phyloP scores from a whole-genome alignment of 2,113 vertebrate genomes.

The Lutjanus erythropterus region DNA sequence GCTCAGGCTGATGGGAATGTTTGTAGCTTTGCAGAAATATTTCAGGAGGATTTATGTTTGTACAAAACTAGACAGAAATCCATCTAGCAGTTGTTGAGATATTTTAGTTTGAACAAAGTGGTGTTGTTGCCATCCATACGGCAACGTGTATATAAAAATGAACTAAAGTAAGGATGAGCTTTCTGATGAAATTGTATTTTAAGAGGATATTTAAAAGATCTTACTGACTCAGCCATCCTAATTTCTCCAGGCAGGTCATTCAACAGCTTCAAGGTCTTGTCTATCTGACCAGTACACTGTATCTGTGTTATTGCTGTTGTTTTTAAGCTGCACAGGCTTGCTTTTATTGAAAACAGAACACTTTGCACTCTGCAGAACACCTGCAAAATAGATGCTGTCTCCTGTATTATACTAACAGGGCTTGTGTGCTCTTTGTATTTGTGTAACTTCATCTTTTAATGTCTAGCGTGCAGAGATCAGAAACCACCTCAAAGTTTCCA shows the following conservation, averaged over 20 bases:
- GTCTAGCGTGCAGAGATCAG: constrained; percentile 19
- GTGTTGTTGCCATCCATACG: no score
- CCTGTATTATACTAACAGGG: background rate
- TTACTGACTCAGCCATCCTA: background rate
- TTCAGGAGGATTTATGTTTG: background rate
- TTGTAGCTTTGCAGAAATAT: no score
- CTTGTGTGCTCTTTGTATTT: constrained; percentile 10
- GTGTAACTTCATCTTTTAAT: constrained; percentile 11
- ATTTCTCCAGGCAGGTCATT: background rate
- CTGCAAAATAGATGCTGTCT: background rate
- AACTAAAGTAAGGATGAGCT: background rate
- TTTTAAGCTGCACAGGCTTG: constrained; percentile 5
- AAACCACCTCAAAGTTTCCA: constrained; percentile 44
- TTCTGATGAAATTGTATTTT: background rate
- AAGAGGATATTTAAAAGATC: background rate
- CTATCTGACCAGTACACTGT: background rate
- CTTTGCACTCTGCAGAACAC: no score
- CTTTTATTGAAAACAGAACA: background rate
- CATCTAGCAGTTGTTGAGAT: background rate
- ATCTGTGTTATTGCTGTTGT: constrained; percentile 1
- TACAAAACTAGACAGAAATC: background rate
- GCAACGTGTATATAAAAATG: no score
- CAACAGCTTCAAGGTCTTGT: background rate
- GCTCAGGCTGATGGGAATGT: no score
- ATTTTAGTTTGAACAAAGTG: background rate